These are phyloP conservation scores for Notodonta dromedarius DNA, from an alignment of 2,888 invertebrate genomes.

Conservation along the genomic window DNA sequence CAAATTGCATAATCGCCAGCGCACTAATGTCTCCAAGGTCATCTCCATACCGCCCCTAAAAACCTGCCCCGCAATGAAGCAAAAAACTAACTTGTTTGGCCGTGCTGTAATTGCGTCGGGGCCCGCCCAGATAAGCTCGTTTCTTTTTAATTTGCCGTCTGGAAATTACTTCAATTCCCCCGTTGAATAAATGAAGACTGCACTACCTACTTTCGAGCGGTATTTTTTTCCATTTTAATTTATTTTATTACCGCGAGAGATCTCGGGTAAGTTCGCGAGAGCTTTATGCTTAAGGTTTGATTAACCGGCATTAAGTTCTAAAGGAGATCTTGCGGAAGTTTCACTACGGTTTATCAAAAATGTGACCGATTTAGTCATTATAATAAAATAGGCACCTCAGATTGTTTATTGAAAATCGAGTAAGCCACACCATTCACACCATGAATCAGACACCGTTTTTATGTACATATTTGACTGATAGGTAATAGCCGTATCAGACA, in stretches of 20 bases:
- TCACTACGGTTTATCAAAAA: too few relatives aligned
- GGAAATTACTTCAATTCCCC: conserved; percentile 72
- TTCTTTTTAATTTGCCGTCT: conserved; percentile 74
- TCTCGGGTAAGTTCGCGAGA: conserved; percentile 44
- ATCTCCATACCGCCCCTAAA: conserved; percentile 13
- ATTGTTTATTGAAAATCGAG: too few relatives aligned
- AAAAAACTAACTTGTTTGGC: conserved; percentile 55
- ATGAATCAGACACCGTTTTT: too few relatives aligned
- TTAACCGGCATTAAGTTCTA: conserved; percentile 1
- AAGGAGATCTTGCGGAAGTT: neutral
- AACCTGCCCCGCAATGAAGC: conserved; percentile 16
- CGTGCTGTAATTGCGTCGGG: conserved; percentile 62
- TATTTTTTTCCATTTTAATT: conserved; percentile 46
- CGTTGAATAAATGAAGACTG: conserved; percentile 70
- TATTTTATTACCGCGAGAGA: conserved; percentile 56
- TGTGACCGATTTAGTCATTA: too few relatives aligned
- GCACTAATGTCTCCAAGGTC: neutral
- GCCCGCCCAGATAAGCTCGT: conserved; percentile 69
- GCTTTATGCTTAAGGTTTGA: conserved; percentile 51
- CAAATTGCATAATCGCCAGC: too few relatives aligned
- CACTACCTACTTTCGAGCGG: conserved; percentile 45
- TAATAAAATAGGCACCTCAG: too few relatives aligned
- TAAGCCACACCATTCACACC: too few relatives aligned
- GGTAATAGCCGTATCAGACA: too few relatives aligned
- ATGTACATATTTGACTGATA: too few relatives aligned